phyloP scores from a whole-genome alignment of 2,888 invertebrate genomes.

The Eristalis intricaria region DNA sequence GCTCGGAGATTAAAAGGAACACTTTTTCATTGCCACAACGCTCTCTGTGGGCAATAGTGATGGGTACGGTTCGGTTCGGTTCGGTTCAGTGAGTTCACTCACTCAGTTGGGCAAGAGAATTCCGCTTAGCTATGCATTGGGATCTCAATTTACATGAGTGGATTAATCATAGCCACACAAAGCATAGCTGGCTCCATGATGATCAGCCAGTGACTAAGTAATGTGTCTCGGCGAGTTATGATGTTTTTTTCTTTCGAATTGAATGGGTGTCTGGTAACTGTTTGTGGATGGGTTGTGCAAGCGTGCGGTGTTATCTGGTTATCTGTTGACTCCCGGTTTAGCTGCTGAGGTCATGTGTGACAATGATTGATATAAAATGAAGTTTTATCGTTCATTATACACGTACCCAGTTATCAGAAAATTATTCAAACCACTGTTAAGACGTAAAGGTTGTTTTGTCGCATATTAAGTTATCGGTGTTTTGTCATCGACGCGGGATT shows the following conservation, averaged over 20 bases:
- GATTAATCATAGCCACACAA: conserved; percentile 8
- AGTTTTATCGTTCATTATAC: background rate
- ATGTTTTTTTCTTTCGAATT: background rate
- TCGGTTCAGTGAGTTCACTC: background rate
- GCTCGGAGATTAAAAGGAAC: background rate
- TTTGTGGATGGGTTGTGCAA: background rate
- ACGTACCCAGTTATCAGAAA: background rate
- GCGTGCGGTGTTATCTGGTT: background rate
- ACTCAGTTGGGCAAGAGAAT: conserved; percentile 20
- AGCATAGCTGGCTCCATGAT: background rate
- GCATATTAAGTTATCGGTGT: background rate
- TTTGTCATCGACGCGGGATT: background rate
- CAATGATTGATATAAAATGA: conserved; percentile 4
- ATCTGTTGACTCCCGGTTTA: background rate
- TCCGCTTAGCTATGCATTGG: conserved; percentile 25
- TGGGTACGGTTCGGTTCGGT: background rate
- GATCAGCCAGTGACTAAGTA: conserved; percentile 3
- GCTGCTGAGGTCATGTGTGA: conserved; percentile 2
- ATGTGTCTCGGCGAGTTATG: background rate
- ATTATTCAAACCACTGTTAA: conserved; percentile 17
- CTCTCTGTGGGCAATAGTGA: background rate
- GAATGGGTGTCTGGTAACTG: conserved; percentile 3
- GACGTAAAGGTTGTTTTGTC: background rate
- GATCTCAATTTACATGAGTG: conserved; percentile 27
- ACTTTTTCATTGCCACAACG: conserved; percentile 2